Conservation (phyloP, 2,888 invertebrate genomes). For the Phengaris alcon region DNA sequence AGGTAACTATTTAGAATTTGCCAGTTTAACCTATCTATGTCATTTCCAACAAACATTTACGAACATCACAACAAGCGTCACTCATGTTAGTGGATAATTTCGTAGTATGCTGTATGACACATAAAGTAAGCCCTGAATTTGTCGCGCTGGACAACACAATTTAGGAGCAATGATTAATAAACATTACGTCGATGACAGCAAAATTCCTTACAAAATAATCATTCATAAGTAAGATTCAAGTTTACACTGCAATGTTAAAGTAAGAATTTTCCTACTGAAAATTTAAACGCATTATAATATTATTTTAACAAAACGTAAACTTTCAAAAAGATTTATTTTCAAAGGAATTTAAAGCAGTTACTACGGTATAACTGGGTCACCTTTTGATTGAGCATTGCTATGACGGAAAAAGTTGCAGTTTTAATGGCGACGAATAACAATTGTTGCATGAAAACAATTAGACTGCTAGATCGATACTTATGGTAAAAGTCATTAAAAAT, state of each 20-base stretch:
- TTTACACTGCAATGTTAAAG: neutral
- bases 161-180: neutral
- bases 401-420: neutral
- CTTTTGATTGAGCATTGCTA: conserved; percentile 5
- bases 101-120: neutral
- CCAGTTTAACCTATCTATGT: no score
- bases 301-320: conserved; percentile 9
- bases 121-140: no score
- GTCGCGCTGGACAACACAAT: conserved; percentile 1
- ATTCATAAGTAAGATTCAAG: conserved; percentile 5
- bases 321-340: conserved; percentile 17
- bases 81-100: no score
- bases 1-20: no score
- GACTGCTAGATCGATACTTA: neutral
- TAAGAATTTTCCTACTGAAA: neutral
- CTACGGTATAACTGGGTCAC: conserved; percentile 9
- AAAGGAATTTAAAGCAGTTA: conserved; percentile 8
- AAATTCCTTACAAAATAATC: neutral
- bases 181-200: neutral
- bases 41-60: no score
- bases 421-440: neutral
- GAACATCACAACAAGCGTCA: no score
- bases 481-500: neutral
- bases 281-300: conserved; percentile 11
- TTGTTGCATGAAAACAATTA: conserved; percentile 7